Conservation (phyloP, 2,113 vertebrate genomes). For the Pseudonaja textilis region DNA sequence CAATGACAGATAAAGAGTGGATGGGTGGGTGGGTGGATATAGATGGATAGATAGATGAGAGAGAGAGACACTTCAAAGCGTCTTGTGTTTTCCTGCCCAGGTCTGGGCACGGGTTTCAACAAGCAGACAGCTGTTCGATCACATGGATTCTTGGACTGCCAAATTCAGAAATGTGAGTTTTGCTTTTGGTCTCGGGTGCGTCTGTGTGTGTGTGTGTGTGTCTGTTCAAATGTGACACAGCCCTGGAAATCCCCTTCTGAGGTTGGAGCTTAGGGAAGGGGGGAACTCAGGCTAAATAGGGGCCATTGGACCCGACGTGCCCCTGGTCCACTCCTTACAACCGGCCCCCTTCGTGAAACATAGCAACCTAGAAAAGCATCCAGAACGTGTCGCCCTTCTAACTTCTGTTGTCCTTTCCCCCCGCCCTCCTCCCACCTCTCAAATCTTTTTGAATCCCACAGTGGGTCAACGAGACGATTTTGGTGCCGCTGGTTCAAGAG, state of each 20-base stretch:
- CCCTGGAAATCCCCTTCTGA: neutral
- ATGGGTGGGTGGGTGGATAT: too few relatives aligned
- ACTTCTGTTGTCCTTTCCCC: constrained; percentile 10
- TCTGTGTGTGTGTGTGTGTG: too few relatives aligned
- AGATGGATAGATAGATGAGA: too few relatives aligned
- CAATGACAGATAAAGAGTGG: too few relatives aligned
- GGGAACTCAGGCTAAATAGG: neutral
- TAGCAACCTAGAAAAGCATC: neutral
- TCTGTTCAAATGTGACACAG: neutral
- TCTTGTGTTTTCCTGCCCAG: constrained; percentile 59
- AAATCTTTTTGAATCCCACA: constrained; percentile 46
- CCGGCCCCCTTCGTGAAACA: neutral
- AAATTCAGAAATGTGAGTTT: constrained; percentile 91
- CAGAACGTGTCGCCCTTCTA: fast-evolving
- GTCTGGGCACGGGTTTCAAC: constrained; percentile 93
- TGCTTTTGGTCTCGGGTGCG: neutral
- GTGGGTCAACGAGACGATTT: constrained; percentile 97
- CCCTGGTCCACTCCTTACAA: neutral
- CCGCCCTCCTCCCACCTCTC: too few relatives aligned
- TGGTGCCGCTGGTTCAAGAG: constrained; percentile 90
- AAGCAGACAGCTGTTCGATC: constrained; percentile 83
- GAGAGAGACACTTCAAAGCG: neutral
- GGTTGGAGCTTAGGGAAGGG: neutral
- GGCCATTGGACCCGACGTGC: neutral
- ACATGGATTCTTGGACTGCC: constrained; percentile 90